Conservation (phyloP, 2,797 vertebrate genomes). For the Emydoidea blandingii region DNA sequence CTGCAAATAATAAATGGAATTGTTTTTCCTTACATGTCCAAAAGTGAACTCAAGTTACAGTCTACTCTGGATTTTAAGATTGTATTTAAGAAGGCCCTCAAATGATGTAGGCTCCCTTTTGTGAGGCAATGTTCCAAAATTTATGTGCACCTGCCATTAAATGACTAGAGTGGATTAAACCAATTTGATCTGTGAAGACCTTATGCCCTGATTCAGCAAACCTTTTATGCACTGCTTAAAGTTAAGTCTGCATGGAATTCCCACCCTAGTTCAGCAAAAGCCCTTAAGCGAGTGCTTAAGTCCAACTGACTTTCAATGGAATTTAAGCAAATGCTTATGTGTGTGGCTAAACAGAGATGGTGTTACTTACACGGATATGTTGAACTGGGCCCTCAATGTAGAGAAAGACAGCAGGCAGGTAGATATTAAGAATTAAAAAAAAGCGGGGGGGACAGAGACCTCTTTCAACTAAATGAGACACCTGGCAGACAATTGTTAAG, state of each 20-base stretch:
- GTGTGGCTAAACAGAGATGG: not conserved
- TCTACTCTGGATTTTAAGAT: not conserved
- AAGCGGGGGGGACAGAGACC: not conserved
- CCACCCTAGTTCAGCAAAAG: not conserved
- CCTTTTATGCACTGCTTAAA: not conserved
- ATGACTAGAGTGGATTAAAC: not conserved
- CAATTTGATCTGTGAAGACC: not conserved
- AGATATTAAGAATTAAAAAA: not conserved
- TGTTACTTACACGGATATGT: not conserved
- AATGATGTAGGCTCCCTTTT: not conserved
- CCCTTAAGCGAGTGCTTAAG: not conserved
- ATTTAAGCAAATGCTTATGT: not conserved
- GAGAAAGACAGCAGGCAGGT: not conserved
- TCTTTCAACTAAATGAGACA: not conserved
- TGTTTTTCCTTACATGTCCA: not conserved
- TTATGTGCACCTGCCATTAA: not conserved
- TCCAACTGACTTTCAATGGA: not conserved
- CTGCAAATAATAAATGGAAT: not conserved
- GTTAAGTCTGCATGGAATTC: not conserved
- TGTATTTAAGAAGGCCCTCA: not conserved
- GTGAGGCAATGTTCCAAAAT: not conserved
- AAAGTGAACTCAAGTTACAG: not conserved
- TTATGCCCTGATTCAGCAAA: not conserved
- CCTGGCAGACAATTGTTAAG: not conserved
- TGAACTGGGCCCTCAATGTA: not conserved